These are phyloP conservation scores for Temnothorax nylanderi DNA, from an alignment of 1,140 invertebrate species.

Conservation along the genomic window DNA sequence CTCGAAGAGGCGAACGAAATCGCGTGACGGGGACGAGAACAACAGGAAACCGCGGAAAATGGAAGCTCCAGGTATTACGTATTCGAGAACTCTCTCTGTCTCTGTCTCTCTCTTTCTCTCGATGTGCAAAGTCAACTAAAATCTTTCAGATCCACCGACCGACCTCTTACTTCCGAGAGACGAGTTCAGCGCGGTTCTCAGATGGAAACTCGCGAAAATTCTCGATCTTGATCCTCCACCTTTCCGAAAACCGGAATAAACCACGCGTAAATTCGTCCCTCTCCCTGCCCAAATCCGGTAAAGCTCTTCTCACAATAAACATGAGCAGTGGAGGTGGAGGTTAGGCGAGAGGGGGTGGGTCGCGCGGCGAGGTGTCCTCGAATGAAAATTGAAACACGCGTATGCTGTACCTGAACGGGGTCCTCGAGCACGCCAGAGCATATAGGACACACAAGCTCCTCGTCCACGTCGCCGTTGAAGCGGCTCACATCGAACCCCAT, in stretches of 20 bases:
- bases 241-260: background rate
- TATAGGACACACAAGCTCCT: slow-evolving; percentile 96
- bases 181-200: background rate
- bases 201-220: background rate
- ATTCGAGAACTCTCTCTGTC: background rate
- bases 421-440: slow-evolving; percentile 96
- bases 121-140: background rate
- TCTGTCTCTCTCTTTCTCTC: too few species aligned
- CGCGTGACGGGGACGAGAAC: background rate
- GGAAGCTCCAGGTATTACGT: background rate
- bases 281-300: background rate
- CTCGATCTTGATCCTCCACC: background rate
- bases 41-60: background rate
- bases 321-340: background rate
- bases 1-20: background rate
- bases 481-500: slow-evolving; percentile 96
- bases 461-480: slow-evolving; percentile 96
- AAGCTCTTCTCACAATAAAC: background rate
- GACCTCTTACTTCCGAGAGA: background rate
- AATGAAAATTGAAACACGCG: background rate
- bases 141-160: background rate
- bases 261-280: background rate
- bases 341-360: background rate
- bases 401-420: slow-evolving; percentile 92
- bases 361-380: background rate